Base-by-base conservation (phyloP, 1,140 invertebrate genomes). In the Drusus annulatus region DNA sequence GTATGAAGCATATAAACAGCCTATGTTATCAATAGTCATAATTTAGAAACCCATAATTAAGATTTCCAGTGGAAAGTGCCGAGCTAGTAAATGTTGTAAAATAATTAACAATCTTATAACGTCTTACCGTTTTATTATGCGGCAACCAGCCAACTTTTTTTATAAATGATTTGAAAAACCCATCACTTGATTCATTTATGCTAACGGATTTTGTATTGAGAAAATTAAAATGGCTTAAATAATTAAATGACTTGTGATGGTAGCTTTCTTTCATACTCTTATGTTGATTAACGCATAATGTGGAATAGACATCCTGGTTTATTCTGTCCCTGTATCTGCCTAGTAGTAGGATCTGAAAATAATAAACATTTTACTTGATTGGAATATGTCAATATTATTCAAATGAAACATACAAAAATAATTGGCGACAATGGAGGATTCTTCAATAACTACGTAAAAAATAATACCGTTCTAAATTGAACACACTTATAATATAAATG, bases 61-160 rank as follows among this genome's bases (percentile, higher is more conserved):
- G 2, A 28, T 5, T 28, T 5, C 5, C 25, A 28, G 25, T 28
- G 25, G 5, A 28, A 28, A 5, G 25, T 28, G 25, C 25, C 25
- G 25, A 28, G 2, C 25, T 28, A 2, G 5, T 28, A 28, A 28
- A 2, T 0, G 36, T 13, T 10, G 0, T 45, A 45, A 45, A 45
- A 13, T 45, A 45, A 45, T 45, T 45, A 45, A 45, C 10, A 45
- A 45, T 45, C 36, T 13, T 45, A 13, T 13, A 45, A 45, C 13
- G 10, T 45, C 81, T 86, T 85, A 89, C 88, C 16, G 88, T 86
- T 71, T 71, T 87, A 85, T 5, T 85, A 84, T 71, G 86, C 85
- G 76, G 89, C 88, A 89, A 87, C 88, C 87, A 90, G 36, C 89
- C 89, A 10, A 89, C 87, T 81, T 88, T 86, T 79, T 89, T 89